Base-by-base conservation (phyloP, 1,140 invertebrate species). In the Micrasema minimum region DNA sequence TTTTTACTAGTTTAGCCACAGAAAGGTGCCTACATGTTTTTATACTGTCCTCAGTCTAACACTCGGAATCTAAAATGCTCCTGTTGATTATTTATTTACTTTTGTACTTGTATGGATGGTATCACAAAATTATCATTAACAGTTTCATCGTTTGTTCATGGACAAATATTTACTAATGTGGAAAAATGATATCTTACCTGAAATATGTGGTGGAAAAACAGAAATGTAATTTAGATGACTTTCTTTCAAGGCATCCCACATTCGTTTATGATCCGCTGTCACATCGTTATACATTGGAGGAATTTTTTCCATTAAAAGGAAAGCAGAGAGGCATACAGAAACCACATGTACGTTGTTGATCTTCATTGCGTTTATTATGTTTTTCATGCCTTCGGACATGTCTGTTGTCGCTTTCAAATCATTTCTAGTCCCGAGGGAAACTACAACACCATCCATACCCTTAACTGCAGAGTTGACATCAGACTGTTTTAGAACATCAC, bases 121-220 rank as follows among this genome's bases (percentile, higher is more conserved):
- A n/a, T n/a, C n/a, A n/a, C n/a, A n/a, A n/a, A n/a, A n/a, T n/a
- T n/a, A n/a, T n/a, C n/a, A n/a, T n/a, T n/a, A n/a, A n/a, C n/a
- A n/a, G n/a, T n/a, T n/a, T n/a, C n/a, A n/a, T n/a, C n/a, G n/a
- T n/a, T n/a, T n/a, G n/a, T n/a, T n/a, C n/a, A n/a, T n/a, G n/a
- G n/a, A n/a, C n/a, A n/a, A n/a, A n/a, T n/a, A n/a, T n/a, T n/a
- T n/a, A n/a, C n/a, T n/a, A n/a, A n/a, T n/a, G n/a, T n/a, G n/a
- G n/a, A n/a, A n/a, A n/a, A n/a, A n/a, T n/a, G n/a, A n/a, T n/a
- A n/a, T n/a, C n/a, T 16, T 80, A 90, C 90, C 90, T 77, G 91
- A 87, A 79, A 95, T 95, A 76, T 94, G 92, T n/a, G 93, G 93
- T 35, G 93, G 92, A 74, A 91, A 87, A 26, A 94, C 86, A 5